Evolutionary conservation across 2,888 invertebrate species (phyloP).

Genomic region (Nomada lathburiana): DNA sequence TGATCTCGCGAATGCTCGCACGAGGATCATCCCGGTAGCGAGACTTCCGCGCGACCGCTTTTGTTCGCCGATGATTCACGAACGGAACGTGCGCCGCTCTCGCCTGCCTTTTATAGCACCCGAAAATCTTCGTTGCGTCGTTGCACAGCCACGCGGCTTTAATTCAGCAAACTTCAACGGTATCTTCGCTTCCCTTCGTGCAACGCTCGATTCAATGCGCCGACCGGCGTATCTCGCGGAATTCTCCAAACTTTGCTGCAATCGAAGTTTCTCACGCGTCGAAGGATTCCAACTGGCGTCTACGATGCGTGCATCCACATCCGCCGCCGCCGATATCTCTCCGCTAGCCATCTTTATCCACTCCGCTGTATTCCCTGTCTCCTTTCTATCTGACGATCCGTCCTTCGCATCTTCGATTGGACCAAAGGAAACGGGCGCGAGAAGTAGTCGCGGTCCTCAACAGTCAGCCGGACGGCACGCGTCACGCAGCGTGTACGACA

Average conservation of each 20-base stretch:
- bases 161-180: constrained; percentile 5
- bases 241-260: not conserved
- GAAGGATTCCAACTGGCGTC: not conserved
- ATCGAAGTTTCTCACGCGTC: constrained; percentile 7
- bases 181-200: not conserved
- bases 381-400: constrained; percentile 32
- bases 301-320: constrained; percentile 29
- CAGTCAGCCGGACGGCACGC: not conserved
- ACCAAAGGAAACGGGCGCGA: constrained; percentile 50
- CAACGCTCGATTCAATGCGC: no score
- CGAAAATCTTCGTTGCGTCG: constrained; percentile 22
- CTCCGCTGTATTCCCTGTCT: constrained; percentile 20
- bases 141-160: constrained; percentile 1
- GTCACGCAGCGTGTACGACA: constrained; percentile 6
- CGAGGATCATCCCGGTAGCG: constrained; percentile 5
- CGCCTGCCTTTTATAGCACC: constrained; percentile 25
- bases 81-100: constrained; percentile 12
- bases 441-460: not conserved
- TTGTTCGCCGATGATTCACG: constrained; percentile 26
- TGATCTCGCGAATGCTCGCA: not conserved
- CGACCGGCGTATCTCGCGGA: not conserved
- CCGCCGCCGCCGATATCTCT: constrained; percentile 49
- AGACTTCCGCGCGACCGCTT: not conserved
- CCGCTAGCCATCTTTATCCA: constrained; percentile 22
- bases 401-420: constrained; percentile 27